Evolutionary conservation across 2,113 vertebrate species (phyloP), one percentile per base, ranked within the genome.

Genomic region (Phasianus colchicus): DNA sequence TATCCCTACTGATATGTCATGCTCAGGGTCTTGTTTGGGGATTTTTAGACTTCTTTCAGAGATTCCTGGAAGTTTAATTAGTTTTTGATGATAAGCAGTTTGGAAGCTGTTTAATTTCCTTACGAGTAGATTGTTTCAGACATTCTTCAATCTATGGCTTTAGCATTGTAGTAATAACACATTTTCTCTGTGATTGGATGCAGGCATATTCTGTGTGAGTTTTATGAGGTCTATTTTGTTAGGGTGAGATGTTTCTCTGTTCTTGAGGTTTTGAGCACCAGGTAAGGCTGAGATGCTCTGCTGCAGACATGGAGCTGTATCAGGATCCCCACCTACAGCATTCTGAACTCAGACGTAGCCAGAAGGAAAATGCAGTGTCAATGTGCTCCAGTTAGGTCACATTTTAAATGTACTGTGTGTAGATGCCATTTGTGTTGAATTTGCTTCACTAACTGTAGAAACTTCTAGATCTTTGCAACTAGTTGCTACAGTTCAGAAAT

Each of bases 261-360:
- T 18, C 7, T 6, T 75, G 47, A 72, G 71, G 24, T 13, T 42
- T 72, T 22, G 69, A 83, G 29, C 42, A 61, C 5, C 29, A 72
- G 25, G 13, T 8, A 1, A 38, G 32, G 4, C 34, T 60, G 21
- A 72, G 21, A 2, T 4, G 54, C 55, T 66, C 22, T 71, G 36
- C 36, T 78, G 45, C 42, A 71, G 22, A 13, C 15, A 3, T 57
- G 18, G 77, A n/a, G 21, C 42, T 9, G 0, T 34, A 58, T 29
- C 30, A 79, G 11, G 3, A 5, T 63, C 22, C 83, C 34, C 38
- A 25, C 13, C 14, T 22, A 75, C 17, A 36, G 10, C 30, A 66
- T 6, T 2, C 11, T 36, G 11, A 74, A 29, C 15, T 65, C n/a
- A 38, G 17, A 21, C 0, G 0, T 9, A 40, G n/a, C 60, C 36